Conservation (phyloP, 1,140 invertebrate species). For the Zaprionus ghesquierei region DNA sequence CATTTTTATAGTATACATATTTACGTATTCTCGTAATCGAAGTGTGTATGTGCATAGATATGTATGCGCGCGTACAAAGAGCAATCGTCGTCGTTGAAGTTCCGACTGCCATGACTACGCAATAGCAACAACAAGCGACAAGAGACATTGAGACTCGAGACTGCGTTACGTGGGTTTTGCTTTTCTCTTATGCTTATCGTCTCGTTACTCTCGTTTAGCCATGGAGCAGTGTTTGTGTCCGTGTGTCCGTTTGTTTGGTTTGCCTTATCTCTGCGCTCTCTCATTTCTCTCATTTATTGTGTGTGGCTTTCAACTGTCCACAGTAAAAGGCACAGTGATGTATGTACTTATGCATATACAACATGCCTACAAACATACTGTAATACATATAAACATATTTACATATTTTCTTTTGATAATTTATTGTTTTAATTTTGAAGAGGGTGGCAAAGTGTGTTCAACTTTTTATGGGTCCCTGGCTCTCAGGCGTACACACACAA, state of each 20-base stretch:
- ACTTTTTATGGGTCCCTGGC: conserved; percentile 31
- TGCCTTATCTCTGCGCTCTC: conserved; percentile 16
- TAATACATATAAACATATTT: conserved; percentile 23
- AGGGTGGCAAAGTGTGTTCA: conserved; percentile 51
- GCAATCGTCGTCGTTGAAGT: conserved; percentile 65
- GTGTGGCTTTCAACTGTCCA: conserved; percentile 24
- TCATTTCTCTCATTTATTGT: conserved; percentile 3
- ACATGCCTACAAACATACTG: conserved; percentile 11
- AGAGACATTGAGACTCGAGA: conserved; percentile 39
- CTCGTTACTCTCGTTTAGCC: conserved; percentile 40
- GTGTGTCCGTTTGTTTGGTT: conserved; percentile 28
- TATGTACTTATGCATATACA: conserved; percentile 34
- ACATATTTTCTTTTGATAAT: conserved; percentile 56
- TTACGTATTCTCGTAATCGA: conserved; percentile 72
- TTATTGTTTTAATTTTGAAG: conserved; percentile 71
- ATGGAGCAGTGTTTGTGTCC: conserved; percentile 10
- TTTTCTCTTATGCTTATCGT: conserved; percentile 45
- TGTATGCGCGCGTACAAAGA: conserved; percentile 50
- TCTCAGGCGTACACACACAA: conserved; percentile 26
- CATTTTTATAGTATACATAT: conserved; percentile 69
- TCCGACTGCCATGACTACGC: conserved; percentile 75
- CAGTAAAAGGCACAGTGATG: conserved; percentile 47
- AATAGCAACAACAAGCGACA: conserved; percentile 67
- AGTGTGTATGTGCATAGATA: conserved; percentile 31
- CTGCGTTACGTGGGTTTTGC: conserved; percentile 41